Evolutionary conservation across 2,888 invertebrate genomes (phyloP).

Genomic region (Aphidoletes aphidimyza): DNA sequence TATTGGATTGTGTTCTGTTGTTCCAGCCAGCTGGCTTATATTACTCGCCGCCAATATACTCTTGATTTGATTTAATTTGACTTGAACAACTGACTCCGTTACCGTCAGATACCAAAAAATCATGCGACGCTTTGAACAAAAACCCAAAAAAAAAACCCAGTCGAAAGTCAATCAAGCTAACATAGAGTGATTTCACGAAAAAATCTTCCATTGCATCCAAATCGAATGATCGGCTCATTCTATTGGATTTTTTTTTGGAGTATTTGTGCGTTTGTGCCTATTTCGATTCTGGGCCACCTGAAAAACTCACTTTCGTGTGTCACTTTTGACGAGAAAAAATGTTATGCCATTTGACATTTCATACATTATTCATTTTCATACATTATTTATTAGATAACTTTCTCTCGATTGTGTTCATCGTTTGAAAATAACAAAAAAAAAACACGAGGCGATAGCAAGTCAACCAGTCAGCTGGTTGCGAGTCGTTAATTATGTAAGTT

Average conservation of each 20-base stretch:
- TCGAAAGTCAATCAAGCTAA: background rate
- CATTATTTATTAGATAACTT: slow-evolving; percentile 36
- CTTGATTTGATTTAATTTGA: slow-evolving; percentile 46
- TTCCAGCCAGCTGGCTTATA: background rate
- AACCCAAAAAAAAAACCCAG: no score
- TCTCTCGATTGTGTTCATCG: background rate
- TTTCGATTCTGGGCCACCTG: background rate
- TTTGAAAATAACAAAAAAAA: background rate
- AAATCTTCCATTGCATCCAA: no score
- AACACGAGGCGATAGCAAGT: no score
- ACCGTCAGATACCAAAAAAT: background rate
- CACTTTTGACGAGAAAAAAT: slow-evolving; percentile 31
- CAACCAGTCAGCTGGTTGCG: background rate
- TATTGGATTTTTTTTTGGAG: background rate
- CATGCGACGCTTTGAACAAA: background rate
- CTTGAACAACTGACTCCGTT: background rate
- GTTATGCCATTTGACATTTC: slow-evolving; percentile 38
- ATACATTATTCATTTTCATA: slow-evolving; percentile 51
- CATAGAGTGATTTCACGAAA: slow-evolving; percentile 5
- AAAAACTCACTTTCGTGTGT: background rate
- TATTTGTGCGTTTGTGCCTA: background rate
- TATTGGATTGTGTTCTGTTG: background rate
- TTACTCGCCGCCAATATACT: background rate
- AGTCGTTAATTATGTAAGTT: slow-evolving; percentile 46
- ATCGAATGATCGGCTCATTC: no score